Percentiles rank a stretch among this genome's conserved stretches.
Evolutionary conservation across 2,113 vertebrate species (phyloP).

Genomic region (Oryzias javanicus): DNA sequence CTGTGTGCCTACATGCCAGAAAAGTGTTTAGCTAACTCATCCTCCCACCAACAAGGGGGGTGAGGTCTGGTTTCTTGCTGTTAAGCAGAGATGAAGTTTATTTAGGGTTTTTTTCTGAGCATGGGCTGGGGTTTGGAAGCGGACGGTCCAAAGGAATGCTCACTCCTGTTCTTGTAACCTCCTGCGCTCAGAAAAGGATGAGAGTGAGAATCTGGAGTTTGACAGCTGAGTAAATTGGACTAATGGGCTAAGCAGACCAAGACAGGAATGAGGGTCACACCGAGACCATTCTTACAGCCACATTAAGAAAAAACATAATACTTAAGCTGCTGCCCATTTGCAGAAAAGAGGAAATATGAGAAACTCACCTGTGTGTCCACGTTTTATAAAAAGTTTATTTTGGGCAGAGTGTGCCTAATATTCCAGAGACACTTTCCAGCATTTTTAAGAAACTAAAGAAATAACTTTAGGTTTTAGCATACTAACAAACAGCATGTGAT

Average conservation of each 20-base stretch:
- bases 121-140: conserved; percentile 42
- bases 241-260: conserved; percentile 59
- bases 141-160: conserved; percentile 47
- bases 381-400: not conserved
- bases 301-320: conserved; percentile 38
- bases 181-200: conserved; percentile 39
- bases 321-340: conserved; percentile 17
- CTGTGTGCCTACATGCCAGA: conserved; percentile 64
- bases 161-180: conserved; percentile 47
- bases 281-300: conserved; percentile 25
- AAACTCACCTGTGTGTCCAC: conserved; percentile 20
- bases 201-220: conserved; percentile 54
- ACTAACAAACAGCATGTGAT: no score
- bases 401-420: no score
- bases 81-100: conserved; percentile 52
- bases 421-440: no score
- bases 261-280: conserved; percentile 54
- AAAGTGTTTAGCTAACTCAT: conserved; percentile 66
- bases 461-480: no score
- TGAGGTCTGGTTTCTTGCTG: conserved; percentile 44
- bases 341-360: conserved; percentile 15
- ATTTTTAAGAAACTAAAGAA: no score
- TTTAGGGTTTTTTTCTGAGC: conserved; percentile 56
- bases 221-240: conserved; percentile 71
- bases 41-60: conserved; percentile 42